Evolutionary conservation across 2,113 vertebrate genomes (phyloP), one percentile per base, ranked within the genome.

Genomic region (Pedionomus torquatus): DNA sequence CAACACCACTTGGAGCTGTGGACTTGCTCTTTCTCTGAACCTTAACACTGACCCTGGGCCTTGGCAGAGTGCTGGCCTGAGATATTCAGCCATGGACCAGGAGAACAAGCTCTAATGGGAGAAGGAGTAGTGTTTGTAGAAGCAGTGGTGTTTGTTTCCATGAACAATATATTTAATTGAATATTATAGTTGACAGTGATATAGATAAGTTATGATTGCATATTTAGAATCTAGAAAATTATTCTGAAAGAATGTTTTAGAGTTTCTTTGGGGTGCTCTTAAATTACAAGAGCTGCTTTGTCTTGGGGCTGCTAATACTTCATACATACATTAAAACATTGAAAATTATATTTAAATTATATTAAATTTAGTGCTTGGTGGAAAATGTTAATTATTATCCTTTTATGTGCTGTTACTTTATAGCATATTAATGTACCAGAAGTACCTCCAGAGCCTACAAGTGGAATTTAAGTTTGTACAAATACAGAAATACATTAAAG

Each of bases 301-400:
- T 92, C 72, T 78, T 88, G 12, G 44, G 82, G 44, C 52, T 71
- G 66, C 30, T 77, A 78, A 86, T 79, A 75, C 39, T 94, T 95
- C 51, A 82, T 58, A 37, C 61, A 92, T 86, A 24, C 23, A 81
- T 95, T 95, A 75, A 89, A 87, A 90, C 46, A 68, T 58, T 37
- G 17, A 52, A 89, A 68, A 81, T 31, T 63, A 10, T 66, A 69
- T 83, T 86, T 80, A 65, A 92, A 90, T 93, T 68, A 87, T 81
- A 79, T 83, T 79, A 70, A 80, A 65, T 77, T 39, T 92, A 87
- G 44, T 87, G 68, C 37, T 70, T 86, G 21, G 24, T 93, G 60
- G 70, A 54, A 95, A 95, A 72, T 51, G 11, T 66, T 92, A 94
- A 95, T 92, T 89, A 65, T 74, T 95, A 33, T 55, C 33, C 52